Evolutionary conservation across 1,140 invertebrate genomes (phyloP), one percentile per base, ranked within the genome.

Genomic region (Rhyacophila brunnea): DNA sequence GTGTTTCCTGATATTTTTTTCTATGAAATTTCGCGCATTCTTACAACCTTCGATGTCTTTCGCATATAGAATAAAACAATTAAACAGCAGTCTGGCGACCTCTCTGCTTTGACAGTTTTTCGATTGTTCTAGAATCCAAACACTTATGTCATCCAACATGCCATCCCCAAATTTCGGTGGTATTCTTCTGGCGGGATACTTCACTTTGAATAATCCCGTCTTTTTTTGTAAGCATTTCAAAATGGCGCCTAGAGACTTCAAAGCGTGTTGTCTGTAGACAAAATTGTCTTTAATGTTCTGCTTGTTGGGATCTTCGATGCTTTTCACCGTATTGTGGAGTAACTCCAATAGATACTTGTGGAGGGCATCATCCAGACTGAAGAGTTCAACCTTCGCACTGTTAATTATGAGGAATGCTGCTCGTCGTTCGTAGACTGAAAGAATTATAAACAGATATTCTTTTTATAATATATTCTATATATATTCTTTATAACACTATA

Each of bases 261-360:
- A 11, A 1, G 53, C 63, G 11, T 56, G 10, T 34, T 55, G 36
- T 28, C 23, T 45, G 46, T 62, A 46, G 23, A 49, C 28, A 28
- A 32, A 6, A 6, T 6, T 9, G 10, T 59, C 44, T 10, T 44
- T 49, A 28, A 15, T 42, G 20, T 28, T 36, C 14, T 34, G 23
- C 5, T 32, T 42, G 11, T 40, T 40, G 11, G 43, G 28, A 14
- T 46, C 15, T 18, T 64, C 48, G 6, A 64, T 57, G 19, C 48
- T 46, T 36, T 48, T 64, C 6, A 65, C 58, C 28, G 49, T 57
- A 17, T 36, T 42, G 32, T 60, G 58, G 1, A 65, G 54, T 5
- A 65, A 23, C 44, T 65, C 63, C 6, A 43, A 46, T 11, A 65
- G 45, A 28, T 53, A 65, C 15, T 65, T 60, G 34, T 65, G 38